Base-by-base conservation (phyloP, 30 jellyfish, hydroid and myxozoan species). In the Cassiopea andromeda region DNA sequence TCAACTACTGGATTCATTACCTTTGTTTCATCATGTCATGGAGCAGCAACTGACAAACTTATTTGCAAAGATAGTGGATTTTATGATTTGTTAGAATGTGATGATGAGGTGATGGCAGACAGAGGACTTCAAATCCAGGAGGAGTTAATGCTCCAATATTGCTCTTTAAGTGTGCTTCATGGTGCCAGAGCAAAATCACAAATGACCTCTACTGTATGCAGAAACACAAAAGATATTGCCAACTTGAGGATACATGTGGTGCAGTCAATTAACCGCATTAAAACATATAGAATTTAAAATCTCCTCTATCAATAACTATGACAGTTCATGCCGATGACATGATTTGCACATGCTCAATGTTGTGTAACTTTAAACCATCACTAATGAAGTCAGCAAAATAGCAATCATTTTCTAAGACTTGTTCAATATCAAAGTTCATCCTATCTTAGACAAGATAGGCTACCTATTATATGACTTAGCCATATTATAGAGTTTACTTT, bases 201-300 rank as follows among this genome's bases (percentile, higher is more conserved):
- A 72, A 85, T 92, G 92, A 85, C 97, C 61, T 1, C 92, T 58
- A 73, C 77, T 60, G 97, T 85, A 75, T 85, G 96, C 80, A 78
- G 67, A 58, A 92, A n/a, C n/a, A n/a, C n/a, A n/a, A n/a, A n/a
- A n/a, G n/a, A n/a, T n/a, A n/a, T n/a, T n/a, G n/a, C n/a, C 19
- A 91, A 91, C 93, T 72, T 91, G 64, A 58, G 96, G 47, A 86
- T 85, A 60, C 97, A 91, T 80, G 92, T 78, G 75, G 97, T 85
- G 74, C 69, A 97, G 17, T 96, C 97, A 18, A 92, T 92, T 16
- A 92, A 92, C 60, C 88, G 97, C 19, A 72, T 86, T 43, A 78
- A 92, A 74, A 68, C 92, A 16, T 92, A 47, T 57, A 77, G 96
- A 79, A 85, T 92, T 74, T 85, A 85, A 70, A 85, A 79, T n/a